These are phyloP conservation scores for Camponotus pennsylvanicus DNA, from an alignment of 1,140 invertebrate species.

Conservation along the genomic window DNA sequence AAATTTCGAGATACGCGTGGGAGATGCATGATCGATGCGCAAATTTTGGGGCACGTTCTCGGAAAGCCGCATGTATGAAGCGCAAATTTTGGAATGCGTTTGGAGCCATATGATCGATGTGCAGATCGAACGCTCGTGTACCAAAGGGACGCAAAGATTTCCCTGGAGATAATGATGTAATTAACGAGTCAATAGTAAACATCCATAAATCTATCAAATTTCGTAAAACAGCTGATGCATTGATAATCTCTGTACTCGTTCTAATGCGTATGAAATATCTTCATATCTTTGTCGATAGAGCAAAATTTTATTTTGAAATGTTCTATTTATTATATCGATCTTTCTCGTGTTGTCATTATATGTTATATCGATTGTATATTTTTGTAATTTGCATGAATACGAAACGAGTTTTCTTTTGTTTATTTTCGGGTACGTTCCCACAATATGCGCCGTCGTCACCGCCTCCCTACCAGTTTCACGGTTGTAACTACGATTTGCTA, in stretches of 20 bases:
- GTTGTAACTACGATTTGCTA: slow-evolving; percentile 80
- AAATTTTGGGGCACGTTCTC: slow-evolving; percentile 22
- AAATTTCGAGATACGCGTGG: slow-evolving; percentile 56
- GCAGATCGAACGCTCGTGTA: slow-evolving; percentile 29
- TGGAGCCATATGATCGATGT: slow-evolving; percentile 29
- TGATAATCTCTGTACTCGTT: neutral
- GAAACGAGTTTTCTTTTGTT: slow-evolving; percentile 74
- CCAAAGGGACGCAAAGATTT: neutral
- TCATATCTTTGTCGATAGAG: neutral
- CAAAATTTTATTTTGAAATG: neutral
- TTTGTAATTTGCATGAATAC: neutral
- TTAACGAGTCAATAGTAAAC: slow-evolving; percentile 35
- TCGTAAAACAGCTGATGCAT: slow-evolving; percentile 2
- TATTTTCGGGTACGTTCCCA: slow-evolving; percentile 76
- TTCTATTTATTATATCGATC: neutral
- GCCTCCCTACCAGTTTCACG: slow-evolving; percentile 76
- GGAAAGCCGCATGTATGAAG: neutral
- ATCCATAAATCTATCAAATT: neutral
- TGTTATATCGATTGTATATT: slow-evolving; percentile 8
- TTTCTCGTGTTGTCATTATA: too few species aligned
- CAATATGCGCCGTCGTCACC: slow-evolving; percentile 64
- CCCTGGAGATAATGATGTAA: slow-evolving; percentile 24
- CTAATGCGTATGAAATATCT: neutral
- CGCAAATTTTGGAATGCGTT: slow-evolving; percentile 3
- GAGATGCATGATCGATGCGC: slow-evolving; percentile 30